Base-by-base conservation (phyloP, 2,888 invertebrate species). In the Melanargia galathea region DNA sequence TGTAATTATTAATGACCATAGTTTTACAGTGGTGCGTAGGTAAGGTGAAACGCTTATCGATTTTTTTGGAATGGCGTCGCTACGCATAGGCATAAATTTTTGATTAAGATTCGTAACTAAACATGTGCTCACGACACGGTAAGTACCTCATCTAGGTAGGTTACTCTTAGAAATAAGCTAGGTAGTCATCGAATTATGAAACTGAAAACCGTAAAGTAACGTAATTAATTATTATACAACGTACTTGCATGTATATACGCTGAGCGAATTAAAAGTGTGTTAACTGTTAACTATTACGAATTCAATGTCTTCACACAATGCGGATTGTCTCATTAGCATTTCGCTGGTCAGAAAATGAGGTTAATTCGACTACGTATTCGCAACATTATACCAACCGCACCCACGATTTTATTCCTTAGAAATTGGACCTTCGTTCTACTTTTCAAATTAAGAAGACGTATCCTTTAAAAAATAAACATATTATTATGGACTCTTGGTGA, bases 291-390 rank as follows among this genome's bases (percentile, higher is more conserved):
- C 57, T 46, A 35, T 48, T 58, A 35, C 48, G 46, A 58, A 58
- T 48, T 58, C 48, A 58, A 57, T 35, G 48, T 48, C 58, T 22
- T 48, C 48, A 58, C 26, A 48, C 58, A 58, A 48, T 48, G 58
- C 48, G 22, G 58, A 58, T 58, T 58, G 45, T 48, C 46, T 58
- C 58, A 48, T 58, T 58, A 46, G 43, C 30, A 63, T 63, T 49
- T 56, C 10, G 48, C 43, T 49, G 52, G 60, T 77, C 82, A 81
- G 82, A 72, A 75, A 85, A 84, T 84, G 77, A 77, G 83, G 86
- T 82, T 82, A 79, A 73, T 70, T 68, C 69, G 71, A n/a, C 75
- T 74, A 46, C 5, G 13, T 46, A 35, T 74, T 78, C 74, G 71
- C 74, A 76, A 75, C 72, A 75, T 78, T 75, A 46, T 46, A 5